Evolutionary conservation across 2,113 vertebrate genomes (phyloP).

Genomic region (Ceyx cyanopectus): DNA sequence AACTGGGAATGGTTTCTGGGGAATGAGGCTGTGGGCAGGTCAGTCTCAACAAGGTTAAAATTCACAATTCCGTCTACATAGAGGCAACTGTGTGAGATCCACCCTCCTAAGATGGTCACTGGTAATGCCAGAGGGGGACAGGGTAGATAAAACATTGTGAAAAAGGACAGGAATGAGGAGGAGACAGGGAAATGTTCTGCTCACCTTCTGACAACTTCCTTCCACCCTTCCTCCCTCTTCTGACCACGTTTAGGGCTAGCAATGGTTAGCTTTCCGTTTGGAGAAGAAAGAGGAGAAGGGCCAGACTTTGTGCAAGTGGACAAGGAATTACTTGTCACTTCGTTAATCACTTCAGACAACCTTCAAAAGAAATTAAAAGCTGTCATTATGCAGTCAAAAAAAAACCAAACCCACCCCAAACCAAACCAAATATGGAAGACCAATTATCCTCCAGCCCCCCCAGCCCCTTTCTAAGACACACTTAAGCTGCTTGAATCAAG

Average conservation of each 20-base stretch:
- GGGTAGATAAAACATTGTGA: background rate
- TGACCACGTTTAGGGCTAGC: constrained; percentile 97
- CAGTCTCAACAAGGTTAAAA: background rate
- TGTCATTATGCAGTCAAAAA: background rate
- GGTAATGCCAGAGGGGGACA: background rate
- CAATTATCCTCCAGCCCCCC: background rate
- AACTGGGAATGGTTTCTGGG: background rate
- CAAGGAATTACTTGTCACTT: constrained; percentile 86
- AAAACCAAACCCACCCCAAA: too few species aligned
- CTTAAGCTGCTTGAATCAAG: background rate
- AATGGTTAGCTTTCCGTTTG: constrained; percentile 95
- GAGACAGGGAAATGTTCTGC: background rate
- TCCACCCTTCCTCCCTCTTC: constrained; percentile 99
- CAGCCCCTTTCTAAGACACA: too few species aligned
- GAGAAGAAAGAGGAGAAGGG: constrained; percentile 92
- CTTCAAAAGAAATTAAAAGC: constrained; percentile 70
- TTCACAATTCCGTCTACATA: fast-evolving
- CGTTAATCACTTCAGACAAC: constrained; percentile 83
- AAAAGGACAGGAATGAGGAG: background rate
- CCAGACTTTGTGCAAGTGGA: constrained; percentile 92
- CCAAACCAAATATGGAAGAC: background rate
- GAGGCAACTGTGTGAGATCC: background rate
- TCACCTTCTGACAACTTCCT: constrained; percentile 97
- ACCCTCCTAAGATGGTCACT: background rate
- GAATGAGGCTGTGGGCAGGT: background rate